These are phyloP conservation scores for human (Homo sapiens) DNA, from an alignment of 2,113 vertebrate species.

Conservation along the genomic window GRCh38 chr15:99645501-99646000, in stretches of 20 bases:
- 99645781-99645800: not conserved
- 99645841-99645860: not conserved
- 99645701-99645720: conserved; percentile 99
- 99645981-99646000: not conserved
- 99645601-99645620: conserved; percentile 98
- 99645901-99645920: not conserved
- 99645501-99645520: not conserved
- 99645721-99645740: conserved; percentile 99
- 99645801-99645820: conserved; percentile 47
- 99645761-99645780: conserved; percentile 90
- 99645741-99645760: conserved; percentile 99
- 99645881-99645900: conserved; percentile 9
- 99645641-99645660: conserved; percentile 99
- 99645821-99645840: not conserved
- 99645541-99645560: conserved; percentile 79
- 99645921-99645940: not conserved
- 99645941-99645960: not conserved
- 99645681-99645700: conserved; percentile 99
- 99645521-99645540: conserved; percentile 6
- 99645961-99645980: not conserved
- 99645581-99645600: conserved; percentile 99
- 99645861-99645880: not conserved
- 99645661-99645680: conserved; percentile 99
- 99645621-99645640: conserved; percentile 99
- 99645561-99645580: conserved; percentile 99